Percentiles rank a stretch among this genome's conserved stretches.
Conservation (phyloP, 2,113 vertebrate genomes). For the Anser brachyrhynchus region DNA sequence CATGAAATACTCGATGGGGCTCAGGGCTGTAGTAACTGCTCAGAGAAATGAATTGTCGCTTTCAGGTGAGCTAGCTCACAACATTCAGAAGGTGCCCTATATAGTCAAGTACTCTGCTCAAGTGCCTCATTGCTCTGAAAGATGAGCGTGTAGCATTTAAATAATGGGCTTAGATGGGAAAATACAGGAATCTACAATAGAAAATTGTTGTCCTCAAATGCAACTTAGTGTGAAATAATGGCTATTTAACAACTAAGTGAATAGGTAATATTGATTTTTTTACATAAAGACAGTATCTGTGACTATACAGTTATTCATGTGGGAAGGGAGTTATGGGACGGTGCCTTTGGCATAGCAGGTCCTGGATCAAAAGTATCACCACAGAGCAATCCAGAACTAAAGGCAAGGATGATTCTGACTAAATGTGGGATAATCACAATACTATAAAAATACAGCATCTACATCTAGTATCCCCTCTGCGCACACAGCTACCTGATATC, state of each 20-base stretch:
- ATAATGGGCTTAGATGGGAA: background rate
- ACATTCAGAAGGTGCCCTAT: background rate
- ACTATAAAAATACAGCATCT: background rate
- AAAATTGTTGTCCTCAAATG: background rate
- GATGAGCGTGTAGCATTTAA: rapidly evolving
- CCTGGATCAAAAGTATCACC: background rate
- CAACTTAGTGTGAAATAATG: background rate
- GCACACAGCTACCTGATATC: background rate
- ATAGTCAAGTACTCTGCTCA: rapidly evolving
- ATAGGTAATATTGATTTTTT: background rate
- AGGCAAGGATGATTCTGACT: background rate
- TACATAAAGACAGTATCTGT: background rate
- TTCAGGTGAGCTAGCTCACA: background rate
- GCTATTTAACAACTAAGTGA: background rate
- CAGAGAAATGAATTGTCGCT: background rate
- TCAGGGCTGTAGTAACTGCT: rapidly evolving
- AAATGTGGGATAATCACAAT: background rate
- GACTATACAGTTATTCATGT: background rate
- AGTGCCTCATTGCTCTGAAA: background rate
- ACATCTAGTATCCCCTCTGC: background rate
- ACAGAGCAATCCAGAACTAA: background rate
- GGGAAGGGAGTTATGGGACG: background rate
- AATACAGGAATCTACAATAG: background rate
- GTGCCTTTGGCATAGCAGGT: background rate
- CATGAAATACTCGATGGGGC: rapidly evolving